phyloP scores from a whole-genome alignment of 2,113 vertebrate genomes.

The Hippolais icterina region DNA sequence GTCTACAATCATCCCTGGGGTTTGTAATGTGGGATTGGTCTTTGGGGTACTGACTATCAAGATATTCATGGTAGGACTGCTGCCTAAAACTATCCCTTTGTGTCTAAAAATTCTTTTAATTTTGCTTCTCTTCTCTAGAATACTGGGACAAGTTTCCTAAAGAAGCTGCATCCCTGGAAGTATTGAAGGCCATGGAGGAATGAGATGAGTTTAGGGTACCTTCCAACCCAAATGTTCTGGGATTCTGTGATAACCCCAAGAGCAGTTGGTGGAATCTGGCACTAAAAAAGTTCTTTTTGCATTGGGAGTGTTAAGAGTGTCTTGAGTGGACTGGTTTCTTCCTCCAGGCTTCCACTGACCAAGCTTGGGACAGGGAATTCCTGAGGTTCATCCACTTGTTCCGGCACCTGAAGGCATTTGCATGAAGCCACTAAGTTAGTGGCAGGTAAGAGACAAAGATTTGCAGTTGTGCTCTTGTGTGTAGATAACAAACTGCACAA shows the following conservation, averaged over 20 bases:
- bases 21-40: background rate
- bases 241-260: background rate
- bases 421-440: background rate
- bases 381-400: background rate
- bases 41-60: background rate
- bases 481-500: background rate
- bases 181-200: background rate
- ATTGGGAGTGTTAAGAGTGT: background rate
- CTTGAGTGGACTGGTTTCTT: background rate
- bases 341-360: background rate
- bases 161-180: background rate
- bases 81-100: background rate
- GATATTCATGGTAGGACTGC: background rate
- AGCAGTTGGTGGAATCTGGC: accelerated
- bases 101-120: background rate
- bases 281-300: background rate
- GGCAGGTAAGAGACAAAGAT: background rate
- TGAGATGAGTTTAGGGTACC: background rate
- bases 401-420: background rate
- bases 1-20: background rate
- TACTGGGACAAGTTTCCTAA: background rate
- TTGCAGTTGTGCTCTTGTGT: background rate
- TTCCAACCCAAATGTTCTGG: background rate
- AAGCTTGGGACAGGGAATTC: background rate
- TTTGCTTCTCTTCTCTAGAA: background rate